A percentile compares a stretch with the other conserved stretches of the same genome.
These are phyloP conservation scores for Phyto melanocephala DNA, from an alignment of 2,888 invertebrate species.

Conservation along the genomic window DNA sequence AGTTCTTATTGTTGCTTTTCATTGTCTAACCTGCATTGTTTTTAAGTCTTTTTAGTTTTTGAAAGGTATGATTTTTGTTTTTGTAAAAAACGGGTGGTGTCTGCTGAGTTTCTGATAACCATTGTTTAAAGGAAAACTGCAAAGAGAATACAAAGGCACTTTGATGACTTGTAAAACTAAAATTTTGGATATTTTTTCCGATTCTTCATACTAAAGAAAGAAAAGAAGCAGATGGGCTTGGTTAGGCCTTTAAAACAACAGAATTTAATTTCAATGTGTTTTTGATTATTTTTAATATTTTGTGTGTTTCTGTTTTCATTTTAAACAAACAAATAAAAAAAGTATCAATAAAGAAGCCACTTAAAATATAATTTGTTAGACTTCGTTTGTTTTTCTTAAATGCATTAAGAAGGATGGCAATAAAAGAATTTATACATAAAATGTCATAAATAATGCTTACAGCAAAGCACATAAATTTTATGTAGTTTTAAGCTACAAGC, in stretches of 20 bases:
- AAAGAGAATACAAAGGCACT: neutral
- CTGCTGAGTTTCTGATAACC: slow-evolving; percentile 55
- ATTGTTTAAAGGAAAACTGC: slow-evolving; percentile 44
- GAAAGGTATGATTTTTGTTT: slow-evolving; percentile 3
- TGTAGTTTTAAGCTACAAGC: slow-evolving; percentile 11
- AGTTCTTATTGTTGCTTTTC: slow-evolving; percentile 14
- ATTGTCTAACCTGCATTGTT: slow-evolving; percentile 23
- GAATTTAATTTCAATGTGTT: slow-evolving; percentile 39
- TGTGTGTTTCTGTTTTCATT: neutral
- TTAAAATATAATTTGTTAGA: slow-evolving; percentile 57
- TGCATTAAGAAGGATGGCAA: neutral
- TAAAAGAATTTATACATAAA: slow-evolving; percentile 44
- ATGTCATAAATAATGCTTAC: slow-evolving; percentile 49
- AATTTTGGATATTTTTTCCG: neutral
- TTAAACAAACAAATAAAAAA: neutral
- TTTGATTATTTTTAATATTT: slow-evolving; percentile 7
- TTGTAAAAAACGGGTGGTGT: slow-evolving; percentile 30
- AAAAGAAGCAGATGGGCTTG: slow-evolving; percentile 30
- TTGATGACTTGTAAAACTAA: slow-evolving; percentile 22
- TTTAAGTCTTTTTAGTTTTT: slow-evolving; percentile 9
- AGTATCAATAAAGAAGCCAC: slow-evolving; percentile 30
- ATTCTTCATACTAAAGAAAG: neutral
- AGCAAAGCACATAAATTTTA: neutral
- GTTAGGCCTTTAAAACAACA: slow-evolving; percentile 19
- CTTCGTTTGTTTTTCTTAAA: no score